These are phyloP conservation scores for Labeo rohita DNA, from an alignment of 2,113 vertebrate genomes.

Conservation along the genomic window DNA sequence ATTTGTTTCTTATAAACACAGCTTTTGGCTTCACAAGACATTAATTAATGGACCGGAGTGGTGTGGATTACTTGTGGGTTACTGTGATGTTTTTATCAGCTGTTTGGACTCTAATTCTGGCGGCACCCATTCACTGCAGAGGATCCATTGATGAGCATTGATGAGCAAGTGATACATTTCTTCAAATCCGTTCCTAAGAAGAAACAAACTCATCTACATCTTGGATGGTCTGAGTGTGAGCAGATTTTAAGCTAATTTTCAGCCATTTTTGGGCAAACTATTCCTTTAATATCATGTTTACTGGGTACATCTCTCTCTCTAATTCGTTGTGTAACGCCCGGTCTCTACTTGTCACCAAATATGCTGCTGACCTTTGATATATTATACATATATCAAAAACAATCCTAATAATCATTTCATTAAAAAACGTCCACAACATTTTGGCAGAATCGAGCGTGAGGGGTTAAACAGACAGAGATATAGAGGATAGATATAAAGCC, in stretches of 20 bases:
- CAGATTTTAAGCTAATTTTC: background rate
- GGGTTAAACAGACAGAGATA: conserved; percentile 54
- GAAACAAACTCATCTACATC: background rate
- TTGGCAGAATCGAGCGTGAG: conserved; percentile 70
- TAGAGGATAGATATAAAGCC: conserved; percentile 57
- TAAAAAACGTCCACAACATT: conserved; percentile 58
- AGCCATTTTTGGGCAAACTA: background rate
- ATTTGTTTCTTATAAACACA: too few species aligned
- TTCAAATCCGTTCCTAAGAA: background rate
- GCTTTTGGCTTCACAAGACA: background rate
- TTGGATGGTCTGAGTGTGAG: background rate
- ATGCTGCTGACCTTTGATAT: conserved; percentile 59
- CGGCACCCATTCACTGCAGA: background rate
- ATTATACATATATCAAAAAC: conserved; percentile 40
- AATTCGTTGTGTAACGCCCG: background rate
- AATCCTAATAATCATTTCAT: conserved; percentile 53
- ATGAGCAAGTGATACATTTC: background rate
- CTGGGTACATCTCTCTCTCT: background rate
- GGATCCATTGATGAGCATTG: background rate
- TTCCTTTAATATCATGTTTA: background rate
- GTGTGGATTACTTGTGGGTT: background rate
- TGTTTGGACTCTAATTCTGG: too few species aligned
- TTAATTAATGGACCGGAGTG: background rate
- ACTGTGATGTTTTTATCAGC: too few species aligned
- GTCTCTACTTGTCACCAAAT: conserved; percentile 53